These are phyloP conservation scores for Agrochola lychnidis DNA, from an alignment of 2,888 invertebrate species.

Conservation along the genomic window DNA sequence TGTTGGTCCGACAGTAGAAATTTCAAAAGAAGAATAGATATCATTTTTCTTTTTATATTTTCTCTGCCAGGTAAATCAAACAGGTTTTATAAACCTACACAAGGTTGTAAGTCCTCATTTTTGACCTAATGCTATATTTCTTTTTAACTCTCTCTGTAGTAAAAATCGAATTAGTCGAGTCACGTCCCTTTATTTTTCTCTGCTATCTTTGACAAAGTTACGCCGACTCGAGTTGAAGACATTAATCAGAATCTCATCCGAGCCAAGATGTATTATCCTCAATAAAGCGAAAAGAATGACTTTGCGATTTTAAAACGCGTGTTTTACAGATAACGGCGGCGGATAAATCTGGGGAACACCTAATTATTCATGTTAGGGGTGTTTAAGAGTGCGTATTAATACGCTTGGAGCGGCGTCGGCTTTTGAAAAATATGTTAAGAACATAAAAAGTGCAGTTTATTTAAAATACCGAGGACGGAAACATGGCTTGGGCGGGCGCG, in stretches of 20 bases:
- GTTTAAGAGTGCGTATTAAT: conserved; percentile 88
- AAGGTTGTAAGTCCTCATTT: conserved; percentile 56
- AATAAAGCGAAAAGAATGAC: conserved; percentile 90
- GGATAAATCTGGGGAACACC: conserved; percentile 87
- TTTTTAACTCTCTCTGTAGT: conserved; percentile 69
- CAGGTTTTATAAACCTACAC: conserved; percentile 31
- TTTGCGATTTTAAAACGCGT: conserved; percentile 89
- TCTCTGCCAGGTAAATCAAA: conserved; percentile 57
- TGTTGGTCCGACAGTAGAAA: conserved; percentile 73
- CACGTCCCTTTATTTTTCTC: conserved; percentile 89
- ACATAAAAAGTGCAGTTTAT: conserved; percentile 82
- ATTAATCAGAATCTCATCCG: conserved; percentile 89
- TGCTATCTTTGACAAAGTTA: conserved; percentile 89
- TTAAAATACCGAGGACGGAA: conserved; percentile 82
- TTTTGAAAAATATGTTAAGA: conserved; percentile 84
- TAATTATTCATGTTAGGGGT: conserved; percentile 90
- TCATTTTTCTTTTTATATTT: conserved; percentile 58
- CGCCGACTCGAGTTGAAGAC: conserved; percentile 82
- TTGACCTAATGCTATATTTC: conserved; percentile 52
- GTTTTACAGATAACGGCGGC: conserved; percentile 86
- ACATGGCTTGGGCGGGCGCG: conserved; percentile 87
- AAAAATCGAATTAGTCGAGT: conserved; percentile 87
- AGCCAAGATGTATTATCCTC: conserved; percentile 89
- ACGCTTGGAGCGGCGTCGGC: conserved; percentile 76
- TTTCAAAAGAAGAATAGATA: conserved; percentile 84